Evolutionary conservation across 2,113 vertebrate genomes (phyloP), one percentile per base, ranked within the genome.

Genomic region (Miniopterus natalensis): DNA sequence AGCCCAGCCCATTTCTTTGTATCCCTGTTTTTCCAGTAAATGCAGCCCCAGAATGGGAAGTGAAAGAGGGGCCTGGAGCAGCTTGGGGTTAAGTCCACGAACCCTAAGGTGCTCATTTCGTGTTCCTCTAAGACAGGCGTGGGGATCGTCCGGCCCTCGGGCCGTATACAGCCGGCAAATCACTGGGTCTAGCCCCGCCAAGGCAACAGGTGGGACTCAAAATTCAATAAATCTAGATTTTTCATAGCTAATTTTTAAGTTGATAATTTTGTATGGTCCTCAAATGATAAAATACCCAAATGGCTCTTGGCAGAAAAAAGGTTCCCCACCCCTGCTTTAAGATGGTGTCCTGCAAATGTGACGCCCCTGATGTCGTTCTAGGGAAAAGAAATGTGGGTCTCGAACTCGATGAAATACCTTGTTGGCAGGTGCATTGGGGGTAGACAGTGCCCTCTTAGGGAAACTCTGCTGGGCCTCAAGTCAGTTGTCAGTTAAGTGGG

Each of bases 301-400:
- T 36, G 36, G 36, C 36, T 36, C 36, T 36, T 36, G 36, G 36
- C 36, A 36, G 36, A 36, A 36, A 36, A 36, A 36, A 36, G 36
- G 36, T 36, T 20, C 53, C 53, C 53, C 53, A 18, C 53, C 13
- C 49, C 53, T 6, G 53, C 53, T 55, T 18, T 4, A 27, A 65
- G 21, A 14, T 1, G 3, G 68, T 9, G 0, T 0, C 13, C 1
- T 0, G 17, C 18, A 0, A 7, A 15, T 8, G 2, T 13, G 10
- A 15, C 18, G 0, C 11, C 42, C 15, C 9, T 2, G 15, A 2
- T 12, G 12, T 47, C 5, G 1, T 5, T 31, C 42, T 14, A 1
- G 8, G 13, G 3, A n/a, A 31, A 12, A 40, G 42, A 20, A 3
- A 0, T 0, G 12, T 3, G 11, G 1, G 0, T 6, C 25, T 66